These are phyloP conservation scores for Ectemnius cavifrons DNA, from an alignment of 2,888 invertebrate species.

Conservation along the genomic window DNA sequence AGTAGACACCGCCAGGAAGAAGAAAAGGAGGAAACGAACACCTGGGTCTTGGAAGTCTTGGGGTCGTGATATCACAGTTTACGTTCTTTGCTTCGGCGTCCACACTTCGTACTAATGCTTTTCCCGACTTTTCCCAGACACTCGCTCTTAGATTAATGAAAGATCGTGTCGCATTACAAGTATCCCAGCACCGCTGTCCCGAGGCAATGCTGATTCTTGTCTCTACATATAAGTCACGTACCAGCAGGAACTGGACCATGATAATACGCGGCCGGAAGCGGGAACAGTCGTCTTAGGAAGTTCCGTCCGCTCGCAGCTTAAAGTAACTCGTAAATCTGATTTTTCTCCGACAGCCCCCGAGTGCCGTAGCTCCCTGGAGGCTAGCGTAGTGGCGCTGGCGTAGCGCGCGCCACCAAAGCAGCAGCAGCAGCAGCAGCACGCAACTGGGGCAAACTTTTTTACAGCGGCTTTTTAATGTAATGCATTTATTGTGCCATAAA, in stretches of 20 bases:
- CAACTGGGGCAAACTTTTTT: constrained; percentile 72
- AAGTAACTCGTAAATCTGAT: constrained; percentile 75
- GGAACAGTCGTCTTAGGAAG: constrained; percentile 71
- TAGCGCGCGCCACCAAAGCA: constrained; percentile 1
- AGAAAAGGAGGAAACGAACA: constrained; percentile 2
- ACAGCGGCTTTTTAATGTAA: constrained; percentile 66
- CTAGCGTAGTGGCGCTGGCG: constrained; percentile 4
- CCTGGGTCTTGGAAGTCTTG: too few species aligned
- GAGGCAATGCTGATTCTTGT: too few species aligned
- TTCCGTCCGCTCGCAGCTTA: constrained; percentile 72
- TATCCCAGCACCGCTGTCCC: too few species aligned
- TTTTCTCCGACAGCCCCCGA: constrained; percentile 58
- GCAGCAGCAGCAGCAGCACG: constrained; percentile 1
- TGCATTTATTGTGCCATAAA: constrained; percentile 72
- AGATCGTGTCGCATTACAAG: too few species aligned
- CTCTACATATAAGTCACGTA: too few species aligned
- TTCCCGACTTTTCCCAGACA: too few species aligned
- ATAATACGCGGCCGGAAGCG: constrained; percentile 58
- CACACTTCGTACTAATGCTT: too few species aligned
- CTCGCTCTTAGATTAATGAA: too few species aligned
- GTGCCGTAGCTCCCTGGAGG: constrained; percentile 18
- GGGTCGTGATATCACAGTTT: too few species aligned
- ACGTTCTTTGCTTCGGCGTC: too few species aligned
- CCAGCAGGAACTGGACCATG: constrained; percentile 53
- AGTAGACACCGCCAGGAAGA: background rate